Percentiles rank a stretch among this genome's conserved stretches.
These are phyloP conservation scores for Fregata magnificens DNA, from an alignment of 2,113 vertebrate genomes.

Conservation along the genomic window DNA sequence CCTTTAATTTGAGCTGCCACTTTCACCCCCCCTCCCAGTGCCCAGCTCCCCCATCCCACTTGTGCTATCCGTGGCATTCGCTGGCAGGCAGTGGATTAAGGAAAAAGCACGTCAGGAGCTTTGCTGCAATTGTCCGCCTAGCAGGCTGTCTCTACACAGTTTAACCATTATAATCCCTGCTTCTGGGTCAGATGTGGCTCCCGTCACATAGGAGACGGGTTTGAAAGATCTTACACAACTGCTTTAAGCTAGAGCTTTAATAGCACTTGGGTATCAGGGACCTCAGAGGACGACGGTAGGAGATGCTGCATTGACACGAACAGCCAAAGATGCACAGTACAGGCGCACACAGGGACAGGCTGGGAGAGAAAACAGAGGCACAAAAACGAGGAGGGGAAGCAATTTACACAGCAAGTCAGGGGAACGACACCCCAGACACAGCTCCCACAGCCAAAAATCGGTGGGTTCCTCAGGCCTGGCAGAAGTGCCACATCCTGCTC, in stretches of 20 bases:
- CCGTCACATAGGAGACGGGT: neutral
- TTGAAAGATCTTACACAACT: neutral
- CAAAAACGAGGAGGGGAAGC: neutral
- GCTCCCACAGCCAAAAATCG: neutral
- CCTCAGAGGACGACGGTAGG: neutral
- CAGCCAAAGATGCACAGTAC: neutral
- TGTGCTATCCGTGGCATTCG: conserved; percentile 42
- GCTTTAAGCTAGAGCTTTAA: neutral
- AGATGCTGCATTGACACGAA: neutral
- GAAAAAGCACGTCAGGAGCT: neutral
- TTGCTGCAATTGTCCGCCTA: neutral
- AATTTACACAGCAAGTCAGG: neutral
- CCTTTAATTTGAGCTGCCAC: neutral
- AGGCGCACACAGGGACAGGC: neutral
- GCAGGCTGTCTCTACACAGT: neutral
- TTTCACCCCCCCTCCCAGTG: neutral
- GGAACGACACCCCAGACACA: neutral
- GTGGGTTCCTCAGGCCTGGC: neutral
- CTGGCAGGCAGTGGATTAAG: conserved; percentile 17
- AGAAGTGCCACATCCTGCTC: neutral
- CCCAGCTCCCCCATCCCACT: neutral
- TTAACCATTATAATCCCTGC: neutral
- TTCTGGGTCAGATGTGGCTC: neutral
- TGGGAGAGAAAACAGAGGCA: neutral
- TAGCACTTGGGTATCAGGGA: too few species aligned